Percentiles rank a stretch among this genome's conserved stretches.
Evolutionary conservation across 64 coral and sea anemone species (phyloP).

Genomic region (Astreopora myriophthalma): DNA sequence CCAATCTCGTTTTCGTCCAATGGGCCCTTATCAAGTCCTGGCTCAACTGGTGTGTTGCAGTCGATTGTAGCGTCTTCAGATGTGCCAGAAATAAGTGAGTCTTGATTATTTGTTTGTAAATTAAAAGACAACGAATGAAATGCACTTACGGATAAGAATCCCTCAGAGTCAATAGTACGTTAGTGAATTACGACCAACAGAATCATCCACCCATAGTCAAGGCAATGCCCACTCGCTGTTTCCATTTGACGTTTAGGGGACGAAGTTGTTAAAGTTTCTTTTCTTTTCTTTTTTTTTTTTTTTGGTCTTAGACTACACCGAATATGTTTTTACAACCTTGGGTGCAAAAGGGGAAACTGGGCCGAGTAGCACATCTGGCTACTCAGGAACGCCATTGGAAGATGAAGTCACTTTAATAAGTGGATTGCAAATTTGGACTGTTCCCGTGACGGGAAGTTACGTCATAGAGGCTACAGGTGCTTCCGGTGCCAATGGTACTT

Average conservation of each 20-base stretch:
- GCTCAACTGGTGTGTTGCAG: background rate
- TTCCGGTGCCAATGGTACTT: constrained; percentile 11
- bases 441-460: constrained; percentile 25
- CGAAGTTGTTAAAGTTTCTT: too few relatives aligned
- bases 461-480: constrained; percentile 45
- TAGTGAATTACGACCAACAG: too few relatives aligned
- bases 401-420: background rate
- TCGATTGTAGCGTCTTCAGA: background rate
- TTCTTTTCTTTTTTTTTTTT: too few relatives aligned
- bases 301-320: background rate
- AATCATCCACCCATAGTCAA: too few relatives aligned
- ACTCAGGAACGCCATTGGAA: constrained; percentile 1
- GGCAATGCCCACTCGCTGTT: too few relatives aligned
- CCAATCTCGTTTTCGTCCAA: background rate
- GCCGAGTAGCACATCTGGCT: background rate
- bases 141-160: too few relatives aligned
- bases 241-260: too few relatives aligned
- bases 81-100: background rate
- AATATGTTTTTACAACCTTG: constrained; percentile 16
- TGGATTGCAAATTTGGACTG: constrained; percentile 37
- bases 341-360: background rate
- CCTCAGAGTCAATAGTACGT: too few relatives aligned
- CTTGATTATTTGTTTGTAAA: too few relatives aligned
- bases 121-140: too few relatives aligned
- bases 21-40: background rate